Percentiles rank a stretch among this genome's conserved stretches.
These are phyloP conservation scores for Acanthis flammea DNA, from an alignment of 2,797 vertebrate species.

Conservation along the genomic window DNA sequence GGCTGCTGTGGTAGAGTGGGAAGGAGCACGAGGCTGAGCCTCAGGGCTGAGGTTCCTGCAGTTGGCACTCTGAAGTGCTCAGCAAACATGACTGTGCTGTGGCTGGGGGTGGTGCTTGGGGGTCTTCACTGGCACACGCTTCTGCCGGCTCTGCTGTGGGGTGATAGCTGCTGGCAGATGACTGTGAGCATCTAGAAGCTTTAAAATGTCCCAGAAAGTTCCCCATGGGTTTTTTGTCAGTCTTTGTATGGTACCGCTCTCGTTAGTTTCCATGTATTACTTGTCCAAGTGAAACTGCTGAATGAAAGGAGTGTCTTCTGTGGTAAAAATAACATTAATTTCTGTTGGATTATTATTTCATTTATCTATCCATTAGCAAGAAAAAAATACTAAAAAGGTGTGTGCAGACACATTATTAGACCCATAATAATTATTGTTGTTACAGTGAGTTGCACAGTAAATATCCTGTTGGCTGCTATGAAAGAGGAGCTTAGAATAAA, in stretches of 20 bases:
- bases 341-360: not conserved
- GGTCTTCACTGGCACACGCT: not conserved
- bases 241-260: not conserved
- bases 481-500: not conserved
- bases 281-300: not conserved
- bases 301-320: not conserved
- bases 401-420: not conserved
- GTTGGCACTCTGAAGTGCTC: not conserved
- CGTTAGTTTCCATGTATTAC: not conserved
- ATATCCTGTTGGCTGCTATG: not conserved
- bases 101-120: not conserved
- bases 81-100: not conserved
- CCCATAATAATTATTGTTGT: not conserved
- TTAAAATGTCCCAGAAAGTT: not conserved
- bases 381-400: not conserved
- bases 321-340: not conserved
- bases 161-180: not conserved
- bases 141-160: not conserved
- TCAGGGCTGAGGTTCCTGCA: not conserved
- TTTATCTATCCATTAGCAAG: not conserved
- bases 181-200: not conserved
- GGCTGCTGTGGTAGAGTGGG: not conserved
- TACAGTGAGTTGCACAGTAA: not conserved
- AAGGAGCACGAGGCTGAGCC: accelerated
- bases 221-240: not conserved